Percentiles rank a stretch among this genome's conserved stretches.
Conservation (phyloP, 2,113 vertebrate genomes). For the Odontesthes bonariensis region DNA sequence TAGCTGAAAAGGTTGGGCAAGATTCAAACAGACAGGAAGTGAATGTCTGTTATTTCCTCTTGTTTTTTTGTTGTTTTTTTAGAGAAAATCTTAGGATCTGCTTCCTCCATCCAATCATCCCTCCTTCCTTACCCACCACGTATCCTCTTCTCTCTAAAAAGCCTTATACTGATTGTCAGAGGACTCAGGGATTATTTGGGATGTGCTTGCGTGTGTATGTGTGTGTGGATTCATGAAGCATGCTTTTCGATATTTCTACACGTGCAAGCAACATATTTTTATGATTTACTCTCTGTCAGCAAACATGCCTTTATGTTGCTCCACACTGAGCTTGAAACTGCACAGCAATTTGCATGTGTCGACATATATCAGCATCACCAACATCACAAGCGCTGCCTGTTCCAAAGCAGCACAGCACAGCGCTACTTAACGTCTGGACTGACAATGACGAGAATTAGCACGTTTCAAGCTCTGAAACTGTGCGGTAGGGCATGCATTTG, state of each 20-base stretch:
- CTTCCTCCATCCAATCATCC: conserved; percentile 3
- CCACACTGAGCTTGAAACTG: conserved; percentile 17
- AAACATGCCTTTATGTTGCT: conserved; percentile 10
- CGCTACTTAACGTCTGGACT: conserved; percentile 12
- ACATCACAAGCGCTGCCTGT: not conserved
- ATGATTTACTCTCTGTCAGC: not conserved
- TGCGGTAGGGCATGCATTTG: conserved; percentile 10
- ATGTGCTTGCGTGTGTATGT: not conserved
- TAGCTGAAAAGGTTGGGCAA: no score
- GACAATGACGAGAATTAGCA: conserved; percentile 56
- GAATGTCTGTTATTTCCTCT: not conserved
- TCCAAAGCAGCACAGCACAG: conserved; percentile 24
- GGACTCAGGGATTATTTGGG: conserved; percentile 26
- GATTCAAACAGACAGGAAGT: conserved; percentile 4
- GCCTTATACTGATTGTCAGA: not conserved
- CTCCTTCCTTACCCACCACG: not conserved
- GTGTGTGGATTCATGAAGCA: not conserved
- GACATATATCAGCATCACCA: conserved; percentile 19
- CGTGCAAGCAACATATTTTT: not conserved
- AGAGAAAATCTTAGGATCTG: conserved; percentile 13
- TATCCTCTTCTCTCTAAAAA: not conserved
- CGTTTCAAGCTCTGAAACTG: conserved; percentile 34
- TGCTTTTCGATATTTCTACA: conserved; percentile 1
- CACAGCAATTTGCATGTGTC: conserved; percentile 6
- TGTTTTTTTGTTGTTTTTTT: conserved; percentile 6